Conservation (phyloP, 2,888 invertebrate genomes). For the Aspidiotus destructor region DNA sequence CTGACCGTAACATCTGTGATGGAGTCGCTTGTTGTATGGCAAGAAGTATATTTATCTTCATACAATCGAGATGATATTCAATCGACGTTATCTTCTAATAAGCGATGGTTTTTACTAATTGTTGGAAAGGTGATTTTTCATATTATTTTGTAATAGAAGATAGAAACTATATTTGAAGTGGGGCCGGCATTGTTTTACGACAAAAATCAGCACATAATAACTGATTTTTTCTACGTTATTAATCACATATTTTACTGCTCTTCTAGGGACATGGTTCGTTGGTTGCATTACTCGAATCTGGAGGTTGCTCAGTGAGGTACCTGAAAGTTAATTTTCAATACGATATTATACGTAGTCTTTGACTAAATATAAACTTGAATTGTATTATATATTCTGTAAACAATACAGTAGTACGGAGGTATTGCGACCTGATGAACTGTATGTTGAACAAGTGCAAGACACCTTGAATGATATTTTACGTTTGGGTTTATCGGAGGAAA, state of each 20-base stretch:
- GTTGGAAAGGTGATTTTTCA: slow-evolving; percentile 63
- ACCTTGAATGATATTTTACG: slow-evolving; percentile 47
- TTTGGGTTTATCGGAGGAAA: slow-evolving; percentile 4
- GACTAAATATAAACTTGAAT: too few species aligned
- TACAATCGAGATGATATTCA: slow-evolving; percentile 39
- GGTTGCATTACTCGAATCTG: slow-evolving; percentile 63
- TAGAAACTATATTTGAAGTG: slow-evolving; percentile 36
- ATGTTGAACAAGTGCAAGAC: slow-evolving; percentile 82
- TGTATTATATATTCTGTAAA: too few species aligned
- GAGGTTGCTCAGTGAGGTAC: slow-evolving; percentile 59
- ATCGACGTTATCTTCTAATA: slow-evolving; percentile 34
- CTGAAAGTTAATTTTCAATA: not conserved
- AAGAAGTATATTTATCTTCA: slow-evolving; percentile 57
- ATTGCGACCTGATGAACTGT: slow-evolving; percentile 64
- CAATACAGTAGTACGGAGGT: too few species aligned
- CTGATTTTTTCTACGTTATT: not conserved
- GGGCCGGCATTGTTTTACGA: not conserved
- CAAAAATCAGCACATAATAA: not conserved
- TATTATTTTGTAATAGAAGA: too few species aligned
- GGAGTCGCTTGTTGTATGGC: slow-evolving; percentile 65
- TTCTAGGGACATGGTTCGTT: slow-evolving; percentile 42
- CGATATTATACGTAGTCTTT: too few species aligned
- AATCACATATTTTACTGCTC: slow-evolving; percentile 36
- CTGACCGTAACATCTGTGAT: slow-evolving; percentile 57
- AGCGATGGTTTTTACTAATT: slow-evolving; percentile 59